Conservation (phyloP, 2,113 vertebrate species). For the Onychostoma macrolepis region DNA sequence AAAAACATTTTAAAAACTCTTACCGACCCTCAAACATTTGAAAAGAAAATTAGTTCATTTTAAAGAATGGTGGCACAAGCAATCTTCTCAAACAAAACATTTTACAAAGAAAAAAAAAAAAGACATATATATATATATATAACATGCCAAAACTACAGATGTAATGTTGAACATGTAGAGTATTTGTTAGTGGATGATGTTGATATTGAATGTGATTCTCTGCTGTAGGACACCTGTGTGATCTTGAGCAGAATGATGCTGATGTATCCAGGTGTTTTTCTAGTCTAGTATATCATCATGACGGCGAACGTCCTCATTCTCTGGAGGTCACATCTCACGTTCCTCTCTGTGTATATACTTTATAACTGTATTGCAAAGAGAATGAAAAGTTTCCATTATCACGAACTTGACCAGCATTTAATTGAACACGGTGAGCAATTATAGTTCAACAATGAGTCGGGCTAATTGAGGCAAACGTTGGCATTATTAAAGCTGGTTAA, state of each 20-base stretch:
- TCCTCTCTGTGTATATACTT: constrained; percentile 9
- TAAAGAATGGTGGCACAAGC: background rate
- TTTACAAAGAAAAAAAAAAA: background rate
- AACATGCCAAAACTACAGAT: background rate
- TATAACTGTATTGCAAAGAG: constrained; percentile 14
- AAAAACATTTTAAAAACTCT: background rate
- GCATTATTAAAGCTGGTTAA: constrained; percentile 59
- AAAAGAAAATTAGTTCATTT: background rate
- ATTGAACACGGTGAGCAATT: constrained; percentile 54
- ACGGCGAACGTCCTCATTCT: background rate
- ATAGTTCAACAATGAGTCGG: constrained; percentile 51
- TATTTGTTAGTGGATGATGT: background rate
- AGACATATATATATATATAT: background rate
- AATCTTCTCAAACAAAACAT: background rate
- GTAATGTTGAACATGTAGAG: background rate
- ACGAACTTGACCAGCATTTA: constrained; percentile 48
- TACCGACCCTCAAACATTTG: background rate
- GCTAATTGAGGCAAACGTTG: constrained; percentile 49
- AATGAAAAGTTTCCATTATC: constrained; percentile 43
- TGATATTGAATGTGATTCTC: background rate
- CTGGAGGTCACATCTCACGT: background rate
- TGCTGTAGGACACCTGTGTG: background rate
- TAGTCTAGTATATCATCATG: background rate
- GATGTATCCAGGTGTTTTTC: background rate
- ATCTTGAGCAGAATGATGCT: background rate